Evolutionary conservation across 2,888 invertebrate genomes (phyloP), one percentile per base, ranked within the genome.

Genomic region (Tiliacea citrago): DNA sequence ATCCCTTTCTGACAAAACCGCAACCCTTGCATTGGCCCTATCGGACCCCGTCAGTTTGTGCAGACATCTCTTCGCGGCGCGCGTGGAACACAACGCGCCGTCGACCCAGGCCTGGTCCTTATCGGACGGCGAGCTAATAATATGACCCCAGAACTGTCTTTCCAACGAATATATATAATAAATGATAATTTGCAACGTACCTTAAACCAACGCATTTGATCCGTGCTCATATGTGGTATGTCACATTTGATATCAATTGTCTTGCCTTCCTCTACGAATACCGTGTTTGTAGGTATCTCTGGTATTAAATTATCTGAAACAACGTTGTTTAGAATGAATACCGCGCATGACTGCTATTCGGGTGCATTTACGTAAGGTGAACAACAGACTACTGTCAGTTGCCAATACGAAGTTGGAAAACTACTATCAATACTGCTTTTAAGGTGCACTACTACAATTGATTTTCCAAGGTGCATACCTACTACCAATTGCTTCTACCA

Each of bases 131-230:
- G 29, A 29, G 29, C 29, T 29, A 29, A 29, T 29, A 29, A 29
- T 29, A 29, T 29, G 29, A 29, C 29, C 29, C 29, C n/a, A n/a
- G n/a, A n/a, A n/a, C n/a, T 29, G 3, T 29, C 29, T 29, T 29
- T 29, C 29, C 3, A 29, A 29, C 29, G 3, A 29, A 29, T 29
- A 29, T 29, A 29, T 29, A 29, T n/a, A n/a, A n/a, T n/a, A n/a
- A n/a, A n/a, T n/a, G 12, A 47, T n/a, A 7, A 47, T 24, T 35
- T n/a, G 6, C 8, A 53, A 62, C 21, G 60, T 87, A 94, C 94
- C 92, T 92, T 94, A 78, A 85, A 94, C 94, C 94, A 94, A 5
- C 90, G 88, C 1, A 94, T 39, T 49, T 45, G 55, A 79, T 93
- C 92, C 2, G 80, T 84, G 29, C 21, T 69, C 18, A 49, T 70